Percentiles rank a stretch among this genome's conserved stretches.
Conservation (phyloP, 1,140 invertebrate species). For the Eriocheir sinensis region DNA sequence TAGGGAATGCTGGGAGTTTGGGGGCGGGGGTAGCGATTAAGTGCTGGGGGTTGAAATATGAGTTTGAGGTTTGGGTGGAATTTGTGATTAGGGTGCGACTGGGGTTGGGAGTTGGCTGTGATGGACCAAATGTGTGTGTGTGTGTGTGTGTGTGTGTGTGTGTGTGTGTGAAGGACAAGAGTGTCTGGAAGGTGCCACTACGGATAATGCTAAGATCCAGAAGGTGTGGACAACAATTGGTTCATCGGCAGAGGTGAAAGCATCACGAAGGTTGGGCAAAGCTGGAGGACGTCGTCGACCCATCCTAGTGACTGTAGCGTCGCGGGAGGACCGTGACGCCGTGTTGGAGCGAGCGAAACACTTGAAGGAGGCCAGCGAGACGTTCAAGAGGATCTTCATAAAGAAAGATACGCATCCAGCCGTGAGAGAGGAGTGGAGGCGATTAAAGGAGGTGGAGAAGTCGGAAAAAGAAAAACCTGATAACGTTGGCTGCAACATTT, state of each 20-base stretch:
- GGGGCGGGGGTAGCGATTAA: no score
- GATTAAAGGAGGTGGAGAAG: background rate
- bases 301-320: background rate
- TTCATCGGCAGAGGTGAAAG: background rate
- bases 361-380: background rate
- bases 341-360: background rate
- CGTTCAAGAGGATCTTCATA: background rate
- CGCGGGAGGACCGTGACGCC: background rate
- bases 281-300: background rate
- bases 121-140: no score
- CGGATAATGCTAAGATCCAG: background rate
- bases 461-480: background rate
- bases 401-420: background rate
- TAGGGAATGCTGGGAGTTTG: no score
- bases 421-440: slow-evolving; percentile 35
- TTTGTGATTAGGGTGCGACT: no score
- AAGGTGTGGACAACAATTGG: background rate
- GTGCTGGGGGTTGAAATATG: no score
- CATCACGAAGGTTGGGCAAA: background rate
- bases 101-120: no score
- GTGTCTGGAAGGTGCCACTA: background rate
- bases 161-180: background rate
- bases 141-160: no score
- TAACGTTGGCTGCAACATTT: slow-evolving; percentile 3
- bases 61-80: no score